Evolutionary conservation across 2,888 invertebrate species (phyloP), one percentile per base, ranked within the genome.

Genomic region (Dysmachus trigonus): DNA sequence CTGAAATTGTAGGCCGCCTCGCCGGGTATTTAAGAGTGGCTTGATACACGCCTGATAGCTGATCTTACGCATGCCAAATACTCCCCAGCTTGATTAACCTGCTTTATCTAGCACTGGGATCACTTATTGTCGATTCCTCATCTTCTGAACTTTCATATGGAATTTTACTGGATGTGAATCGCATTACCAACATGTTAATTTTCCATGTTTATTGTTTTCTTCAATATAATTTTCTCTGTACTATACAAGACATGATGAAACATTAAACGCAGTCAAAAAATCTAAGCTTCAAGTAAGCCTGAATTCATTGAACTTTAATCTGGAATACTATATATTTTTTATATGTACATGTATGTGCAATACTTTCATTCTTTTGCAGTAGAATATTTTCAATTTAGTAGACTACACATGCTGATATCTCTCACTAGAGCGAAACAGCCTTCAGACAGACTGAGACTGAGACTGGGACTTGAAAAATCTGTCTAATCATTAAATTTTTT

Each of bases 51-150:
- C 73, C 73, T 22, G 35, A 74, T 35, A 74, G 74, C n/a, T 22
- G 35, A 22, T 76, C 35, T 38, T 76, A 76, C 76, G 33, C 22
- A 76, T 76, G 76, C 35, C 38, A 76, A 76, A 10, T 76, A 76
- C 76, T 76, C 22, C 35, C 22, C 22, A 7, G 22, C 31, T 22
- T 35, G 33, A 38, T 35, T 76, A 76, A 31, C 35, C 35, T 76
- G 76, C 76, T 76, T 62, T 62, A 76, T 76, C 76, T 76, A 22
- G 31, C 35, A 76, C 6, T 22, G 76, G 76, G 76, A 76, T 76
- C 38, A 76, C 22, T 76, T 76, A 38, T 38, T 76, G 76, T 76
- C 38, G 33, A 76, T 76, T 76, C 76, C 35, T 35, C 38, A 76
- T 76, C 38, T 76, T 27, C 38, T 76, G 35, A 38, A 76, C 35